Evolutionary conservation across 2,797 vertebrate species (phyloP).

Genomic region (Microchirus variegatus): DNA sequence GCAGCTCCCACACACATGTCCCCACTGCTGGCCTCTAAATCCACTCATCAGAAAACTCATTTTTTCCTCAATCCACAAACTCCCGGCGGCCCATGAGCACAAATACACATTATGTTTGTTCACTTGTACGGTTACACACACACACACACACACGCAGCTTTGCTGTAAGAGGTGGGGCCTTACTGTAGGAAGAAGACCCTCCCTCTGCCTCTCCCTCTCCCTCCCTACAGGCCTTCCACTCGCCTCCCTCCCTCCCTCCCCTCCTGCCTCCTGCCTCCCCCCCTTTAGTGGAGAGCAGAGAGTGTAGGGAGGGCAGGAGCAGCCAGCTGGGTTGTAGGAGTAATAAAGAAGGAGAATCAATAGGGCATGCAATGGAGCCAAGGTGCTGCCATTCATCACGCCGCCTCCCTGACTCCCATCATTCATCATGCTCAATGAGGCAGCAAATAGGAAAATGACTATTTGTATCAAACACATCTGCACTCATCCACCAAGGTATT

Average conservation of each 20-base stretch:
- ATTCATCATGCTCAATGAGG: slow-evolving; percentile 99
- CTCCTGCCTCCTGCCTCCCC: slow-evolving; percentile 5
- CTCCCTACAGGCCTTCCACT: neutral
- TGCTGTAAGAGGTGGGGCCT: slow-evolving; percentile 56
- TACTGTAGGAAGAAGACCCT: slow-evolving; percentile 61
- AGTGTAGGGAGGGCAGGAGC: slow-evolving; percentile 82
- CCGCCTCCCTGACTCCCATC: slow-evolving; percentile 99
- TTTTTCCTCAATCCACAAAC: slow-evolving; percentile 65
- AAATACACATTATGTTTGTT: slow-evolving; percentile 20
- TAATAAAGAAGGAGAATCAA: slow-evolving; percentile 99
- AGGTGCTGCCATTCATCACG: slow-evolving; percentile 99
- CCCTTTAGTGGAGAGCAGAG: slow-evolving; percentile 57
- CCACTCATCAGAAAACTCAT: slow-evolving; percentile 79
- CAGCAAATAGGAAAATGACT: slow-evolving; percentile 99
- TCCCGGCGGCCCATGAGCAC: slow-evolving; percentile 62
- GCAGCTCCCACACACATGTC: slow-evolving; percentile 65
- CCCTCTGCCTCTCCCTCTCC: neutral
- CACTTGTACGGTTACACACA: slow-evolving; percentile 21
- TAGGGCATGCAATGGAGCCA: slow-evolving; percentile 99
- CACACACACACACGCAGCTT: slow-evolving; percentile 20
- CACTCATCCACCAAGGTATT: slow-evolving; percentile 99
- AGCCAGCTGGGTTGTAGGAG: slow-evolving; percentile 99
- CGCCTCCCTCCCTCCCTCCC: neutral
- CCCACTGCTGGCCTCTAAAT: slow-evolving; percentile 65
- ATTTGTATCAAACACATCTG: slow-evolving; percentile 99